Evolutionary conservation across 2,113 vertebrate genomes (phyloP).

Genomic region (Miniopterus natalensis): DNA sequence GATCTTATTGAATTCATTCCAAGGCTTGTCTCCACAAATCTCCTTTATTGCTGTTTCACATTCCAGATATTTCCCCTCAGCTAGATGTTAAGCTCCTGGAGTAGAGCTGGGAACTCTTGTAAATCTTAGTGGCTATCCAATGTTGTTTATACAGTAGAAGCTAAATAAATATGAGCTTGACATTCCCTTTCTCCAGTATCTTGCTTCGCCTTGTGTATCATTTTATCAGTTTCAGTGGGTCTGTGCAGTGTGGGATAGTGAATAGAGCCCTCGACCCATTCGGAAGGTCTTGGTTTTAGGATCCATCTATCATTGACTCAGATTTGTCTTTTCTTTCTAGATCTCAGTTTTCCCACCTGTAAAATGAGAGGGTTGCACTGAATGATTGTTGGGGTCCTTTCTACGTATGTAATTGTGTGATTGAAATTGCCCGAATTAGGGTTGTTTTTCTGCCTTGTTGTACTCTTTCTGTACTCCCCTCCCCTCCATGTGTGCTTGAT

Average conservation of each 20-base stretch:
- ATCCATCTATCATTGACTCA: neutral
- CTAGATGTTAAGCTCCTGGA: neutral
- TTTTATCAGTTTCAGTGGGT: neutral
- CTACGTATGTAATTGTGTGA: neutral
- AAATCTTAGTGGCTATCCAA: neutral
- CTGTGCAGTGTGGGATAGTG: neutral
- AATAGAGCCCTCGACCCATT: neutral
- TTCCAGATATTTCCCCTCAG: neutral
- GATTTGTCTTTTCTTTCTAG: neutral
- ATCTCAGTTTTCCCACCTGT: constrained; percentile 3
- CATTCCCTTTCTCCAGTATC: neutral
- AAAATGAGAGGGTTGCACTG: neutral
- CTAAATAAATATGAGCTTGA: neutral
- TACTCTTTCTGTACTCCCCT: neutral
- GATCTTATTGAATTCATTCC: neutral
- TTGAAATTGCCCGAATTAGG: neutral
- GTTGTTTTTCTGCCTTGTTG: neutral
- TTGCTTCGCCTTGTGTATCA: neutral
- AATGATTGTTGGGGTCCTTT: constrained; percentile 17
- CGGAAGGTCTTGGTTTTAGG: neutral
- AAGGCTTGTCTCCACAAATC: neutral
- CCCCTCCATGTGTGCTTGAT: neutral
- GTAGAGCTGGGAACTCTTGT: neutral
- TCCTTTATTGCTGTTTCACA: neutral
- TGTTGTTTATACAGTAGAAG: neutral